Evolutionary conservation across 2,797 vertebrate genomes (phyloP), one percentile per base, ranked within the genome.

Genomic region (Acipenser ruthenus): DNA sequence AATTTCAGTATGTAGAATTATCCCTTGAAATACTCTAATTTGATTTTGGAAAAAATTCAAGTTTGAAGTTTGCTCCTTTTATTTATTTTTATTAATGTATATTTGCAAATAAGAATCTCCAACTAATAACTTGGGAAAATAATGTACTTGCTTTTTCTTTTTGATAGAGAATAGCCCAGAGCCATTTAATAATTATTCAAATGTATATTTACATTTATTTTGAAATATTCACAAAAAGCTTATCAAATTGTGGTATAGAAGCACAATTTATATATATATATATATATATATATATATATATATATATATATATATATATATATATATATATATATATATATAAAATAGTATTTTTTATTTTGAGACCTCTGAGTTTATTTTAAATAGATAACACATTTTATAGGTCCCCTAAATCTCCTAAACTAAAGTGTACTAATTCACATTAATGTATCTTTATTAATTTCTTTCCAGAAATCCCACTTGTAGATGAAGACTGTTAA

Each of bases 401-500:
- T 6, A 15, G 6, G 9, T 60, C 10, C 9, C 8, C n/a, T 60
- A 6, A 23, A 23, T 7, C 10, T 53, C 60, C 12, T 51, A 48
- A 7, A 61, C 10, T 52, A 3, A 12, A 52, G 48, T 37, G 6
- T 61, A 56, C 55, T 11, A 49, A 23, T 52, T 15, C 8, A 50
- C 18, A 61, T 23, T 53, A 8, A 51, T 51, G 6, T 37, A 56
- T 69, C 68, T 18, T 55, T 78, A 71, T 12, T 76, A 75, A 79
- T 3, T 75, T 62, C 66, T 77, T 76, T 73, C 2, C 79, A 93
- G 92, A 92, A 86, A 93, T 92, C 78, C 92, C 91, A 68, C 81
- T 93, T 69, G 89, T 93, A 86, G 91, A 89, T 62, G 90, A 90
- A 72, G 87, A 88, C 8, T 80, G 86, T 65, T 91, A 85, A 77